Conservation (phyloP, 1,140 invertebrate species). For the Rhyzopertha dominica region DNA sequence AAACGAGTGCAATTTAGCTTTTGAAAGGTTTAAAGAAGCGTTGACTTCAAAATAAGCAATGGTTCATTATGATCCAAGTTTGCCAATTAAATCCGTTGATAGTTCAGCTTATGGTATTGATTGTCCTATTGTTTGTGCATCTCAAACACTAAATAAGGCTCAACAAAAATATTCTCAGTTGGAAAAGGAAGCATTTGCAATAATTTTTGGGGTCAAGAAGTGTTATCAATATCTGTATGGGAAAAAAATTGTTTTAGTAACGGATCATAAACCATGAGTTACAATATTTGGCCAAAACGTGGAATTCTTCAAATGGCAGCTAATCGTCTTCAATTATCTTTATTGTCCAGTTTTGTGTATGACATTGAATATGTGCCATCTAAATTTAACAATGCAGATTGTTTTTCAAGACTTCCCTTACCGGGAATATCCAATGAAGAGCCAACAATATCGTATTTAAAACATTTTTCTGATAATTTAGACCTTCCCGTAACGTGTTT, state of each 20-base stretch:
- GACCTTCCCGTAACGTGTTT: no score
- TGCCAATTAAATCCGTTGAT: not conserved
- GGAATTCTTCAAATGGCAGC: not conserved
- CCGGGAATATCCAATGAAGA: no score
- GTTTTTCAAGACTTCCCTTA: no score
- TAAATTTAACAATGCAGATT: no score
- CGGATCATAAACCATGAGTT: not conserved
- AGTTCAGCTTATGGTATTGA: not conserved
- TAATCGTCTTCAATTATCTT: no score
- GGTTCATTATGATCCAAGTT: slow-evolving; percentile 1
- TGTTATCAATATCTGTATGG: not conserved
- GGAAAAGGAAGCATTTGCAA: not conserved
- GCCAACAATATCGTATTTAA: no score
- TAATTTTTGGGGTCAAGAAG: not conserved
- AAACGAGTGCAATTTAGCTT: not conserved
- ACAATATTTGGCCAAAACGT: not conserved
- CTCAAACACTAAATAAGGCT: not conserved
- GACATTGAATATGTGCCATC: no score
- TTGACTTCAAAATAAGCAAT: not conserved
- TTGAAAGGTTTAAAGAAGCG: not conserved
- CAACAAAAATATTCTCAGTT: not conserved
- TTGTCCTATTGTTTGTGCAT: not conserved
- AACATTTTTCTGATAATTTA: no score
- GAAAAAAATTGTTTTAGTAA: not conserved
- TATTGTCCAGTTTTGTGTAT: no score